These are phyloP conservation scores for Chrysopa pallens DNA, from an alignment of 1,140 invertebrate genomes.

Conservation along the genomic window DNA sequence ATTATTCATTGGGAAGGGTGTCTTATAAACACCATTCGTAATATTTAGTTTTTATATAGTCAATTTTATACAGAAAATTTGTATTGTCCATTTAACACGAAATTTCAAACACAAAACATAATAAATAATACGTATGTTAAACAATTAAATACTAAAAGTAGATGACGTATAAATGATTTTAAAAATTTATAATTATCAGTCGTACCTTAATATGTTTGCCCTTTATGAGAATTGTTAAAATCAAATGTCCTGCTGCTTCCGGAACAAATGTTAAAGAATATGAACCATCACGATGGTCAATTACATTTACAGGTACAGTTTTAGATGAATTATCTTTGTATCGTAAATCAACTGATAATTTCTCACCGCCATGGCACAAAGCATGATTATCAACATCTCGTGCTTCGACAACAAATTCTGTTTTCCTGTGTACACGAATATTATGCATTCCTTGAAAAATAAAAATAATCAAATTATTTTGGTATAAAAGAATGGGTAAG, in stretches of 20 bases:
- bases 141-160: too few species aligned
- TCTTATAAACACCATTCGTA: too few species aligned
- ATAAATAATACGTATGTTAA: too few species aligned
- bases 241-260: slow-evolving; percentile 33
- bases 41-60: too few species aligned
- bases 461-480: too few species aligned
- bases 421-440: slow-evolving; percentile 25
- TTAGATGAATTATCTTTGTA: slow-evolving; percentile 25
- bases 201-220: slow-evolving; percentile 39
- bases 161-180: too few species aligned
- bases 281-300: slow-evolving; percentile 37
- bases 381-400: slow-evolving; percentile 30
- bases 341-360: slow-evolving; percentile 23
- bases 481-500: too few species aligned
- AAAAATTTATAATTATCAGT: too few species aligned
- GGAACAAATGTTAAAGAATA: slow-evolving; percentile 37
- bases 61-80: too few species aligned
- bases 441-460: slow-evolving; percentile 16
- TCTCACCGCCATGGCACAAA: slow-evolving; percentile 30
- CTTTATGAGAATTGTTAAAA: slow-evolving; percentile 36
- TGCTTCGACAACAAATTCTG: slow-evolving; percentile 26
- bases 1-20: too few species aligned
- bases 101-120: too few species aligned
- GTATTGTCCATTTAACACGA: too few species aligned
- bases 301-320: slow-evolving; percentile 31